Percentiles rank a stretch among this genome's conserved stretches.
phyloP scores from a whole-genome alignment of 2,888 invertebrate species.

The Dermolepida albohirtum region DNA sequence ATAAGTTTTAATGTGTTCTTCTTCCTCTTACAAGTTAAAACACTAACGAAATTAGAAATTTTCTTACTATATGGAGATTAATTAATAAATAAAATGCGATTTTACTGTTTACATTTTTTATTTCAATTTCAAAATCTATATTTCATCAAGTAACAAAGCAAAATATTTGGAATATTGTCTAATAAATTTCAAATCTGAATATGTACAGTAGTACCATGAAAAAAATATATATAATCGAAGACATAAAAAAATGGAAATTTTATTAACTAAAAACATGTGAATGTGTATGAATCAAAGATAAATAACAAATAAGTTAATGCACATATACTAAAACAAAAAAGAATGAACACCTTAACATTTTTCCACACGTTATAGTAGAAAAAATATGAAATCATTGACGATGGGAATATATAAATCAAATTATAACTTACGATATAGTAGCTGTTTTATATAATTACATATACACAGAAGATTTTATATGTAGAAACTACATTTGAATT shows the following conservation, averaged over 20 bases:
- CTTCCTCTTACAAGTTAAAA: too few relatives aligned
- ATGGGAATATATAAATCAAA: slow-evolving; percentile 12
- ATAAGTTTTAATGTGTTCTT: too few relatives aligned
- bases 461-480: slow-evolving; percentile 12
- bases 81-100: too few relatives aligned
- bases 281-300: slow-evolving; percentile 18
- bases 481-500: slow-evolving; percentile 12
- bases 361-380: slow-evolving; percentile 27
- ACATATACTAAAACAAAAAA: slow-evolving; percentile 23
- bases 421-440: slow-evolving; percentile 19
- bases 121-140: slow-evolving; percentile 27
- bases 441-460: slow-evolving; percentile 14
- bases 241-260: slow-evolving; percentile 4
- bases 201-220: slow-evolving; percentile 22
- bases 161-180: slow-evolving; percentile 24
- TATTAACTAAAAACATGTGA: slow-evolving; percentile 19
- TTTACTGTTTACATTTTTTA: slow-evolving; percentile 20
- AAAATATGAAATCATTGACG: slow-evolving; percentile 25
- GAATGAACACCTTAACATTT: slow-evolving; percentile 15
- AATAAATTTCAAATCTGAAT: slow-evolving; percentile 16
- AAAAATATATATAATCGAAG: background rate
- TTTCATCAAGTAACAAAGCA: slow-evolving; percentile 30
- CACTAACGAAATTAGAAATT: too few relatives aligned
- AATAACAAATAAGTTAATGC: slow-evolving; percentile 35
- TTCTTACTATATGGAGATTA: too few relatives aligned